A percentile compares a stretch with the other conserved stretches of the same genome.
phyloP scores from a whole-genome alignment of 1,140 invertebrate species.

The Apis dorsata region DNA sequence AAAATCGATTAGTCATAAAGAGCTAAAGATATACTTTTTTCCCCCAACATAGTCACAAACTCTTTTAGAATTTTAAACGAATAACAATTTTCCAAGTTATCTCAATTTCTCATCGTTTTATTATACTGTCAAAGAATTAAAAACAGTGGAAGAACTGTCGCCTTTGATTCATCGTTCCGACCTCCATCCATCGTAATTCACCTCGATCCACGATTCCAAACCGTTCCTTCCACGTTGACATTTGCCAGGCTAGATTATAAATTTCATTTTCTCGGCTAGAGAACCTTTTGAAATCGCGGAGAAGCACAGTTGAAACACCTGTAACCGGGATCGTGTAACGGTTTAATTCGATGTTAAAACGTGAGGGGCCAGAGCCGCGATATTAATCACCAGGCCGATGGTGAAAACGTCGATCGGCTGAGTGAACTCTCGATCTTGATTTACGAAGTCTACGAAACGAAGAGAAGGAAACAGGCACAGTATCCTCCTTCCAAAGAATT shows the following conservation, averaged over 20 bases:
- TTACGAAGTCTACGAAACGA: not conserved
- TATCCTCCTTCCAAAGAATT: not conserved
- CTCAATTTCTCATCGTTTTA: too few relatives aligned
- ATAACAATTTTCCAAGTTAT: too few relatives aligned
- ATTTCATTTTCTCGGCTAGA: not conserved
- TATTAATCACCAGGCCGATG: not conserved
- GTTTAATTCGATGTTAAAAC: conserved; percentile 7
- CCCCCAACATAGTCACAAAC: too few relatives aligned
- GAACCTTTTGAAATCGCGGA: not conserved
- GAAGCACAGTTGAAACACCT: not conserved
- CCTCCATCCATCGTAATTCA: not conserved
- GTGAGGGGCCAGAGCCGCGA: not conserved
- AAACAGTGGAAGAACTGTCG: not conserved
- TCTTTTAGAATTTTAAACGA: too few relatives aligned
- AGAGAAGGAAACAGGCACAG: not conserved
- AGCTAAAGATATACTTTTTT: too few relatives aligned
- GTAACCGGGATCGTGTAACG: not conserved
- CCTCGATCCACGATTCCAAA: not conserved
- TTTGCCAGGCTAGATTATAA: not conserved
- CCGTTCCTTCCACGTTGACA: not conserved
- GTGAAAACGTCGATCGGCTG: conserved; percentile 33
- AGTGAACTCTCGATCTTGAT: conserved; percentile 19
- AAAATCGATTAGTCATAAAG: too few relatives aligned
- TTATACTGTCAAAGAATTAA: not conserved
- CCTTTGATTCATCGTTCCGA: not conserved